phyloP scores from a whole-genome alignment of 2,113 vertebrate species.

The Stomatorhinus ivindoensis region DNA sequence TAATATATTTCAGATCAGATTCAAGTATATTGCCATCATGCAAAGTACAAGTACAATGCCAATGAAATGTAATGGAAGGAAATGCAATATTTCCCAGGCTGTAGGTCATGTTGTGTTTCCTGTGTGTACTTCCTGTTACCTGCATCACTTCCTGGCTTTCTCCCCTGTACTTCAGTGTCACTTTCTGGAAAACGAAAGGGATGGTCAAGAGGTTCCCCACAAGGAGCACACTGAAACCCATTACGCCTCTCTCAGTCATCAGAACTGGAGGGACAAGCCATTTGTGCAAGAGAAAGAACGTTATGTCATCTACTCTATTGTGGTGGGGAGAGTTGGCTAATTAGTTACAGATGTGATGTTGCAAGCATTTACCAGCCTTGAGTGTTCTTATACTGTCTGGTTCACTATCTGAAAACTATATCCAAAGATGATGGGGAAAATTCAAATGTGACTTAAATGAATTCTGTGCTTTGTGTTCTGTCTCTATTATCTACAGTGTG shows the following conservation, averaged over 20 bases:
- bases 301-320: constrained; percentile 42
- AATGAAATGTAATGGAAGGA: neutral
- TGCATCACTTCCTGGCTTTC: neutral
- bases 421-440: neutral
- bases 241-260: constrained; percentile 48
- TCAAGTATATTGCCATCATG: neutral
- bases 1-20: neutral
- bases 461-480: neutral
- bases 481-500: neutral
- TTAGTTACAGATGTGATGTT: neutral
- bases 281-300: neutral
- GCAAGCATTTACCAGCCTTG: neutral
- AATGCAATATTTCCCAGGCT: neutral
- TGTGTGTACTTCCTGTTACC: neutral
- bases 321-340: constrained; percentile 18
- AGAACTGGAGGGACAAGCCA: constrained; percentile 41
- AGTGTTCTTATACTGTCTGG: neutral
- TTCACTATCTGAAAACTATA: neutral
- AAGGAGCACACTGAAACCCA: constrained; percentile 37
- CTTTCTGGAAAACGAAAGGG: neutral
- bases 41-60: neutral
- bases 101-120: neutral
- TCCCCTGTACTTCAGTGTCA: neutral
- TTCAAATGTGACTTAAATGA: neutral
- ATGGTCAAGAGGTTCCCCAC: neutral